Evolutionary conservation across 1,140 invertebrate genomes (phyloP).

Genomic region (Heliconius melpomene): DNA sequence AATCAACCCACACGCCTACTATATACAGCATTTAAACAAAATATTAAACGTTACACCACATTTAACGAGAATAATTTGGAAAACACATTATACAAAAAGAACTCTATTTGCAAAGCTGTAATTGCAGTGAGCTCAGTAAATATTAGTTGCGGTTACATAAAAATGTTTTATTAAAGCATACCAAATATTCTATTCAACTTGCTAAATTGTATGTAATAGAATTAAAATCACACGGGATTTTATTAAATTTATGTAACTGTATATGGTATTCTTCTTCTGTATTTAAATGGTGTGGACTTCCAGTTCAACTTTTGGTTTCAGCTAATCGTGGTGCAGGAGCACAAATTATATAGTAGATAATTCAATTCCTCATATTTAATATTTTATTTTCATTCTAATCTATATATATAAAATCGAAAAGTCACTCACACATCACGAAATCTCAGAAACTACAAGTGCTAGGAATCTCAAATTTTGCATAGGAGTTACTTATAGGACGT

Average conservation of each 20-base stretch:
- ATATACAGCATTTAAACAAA: neutral
- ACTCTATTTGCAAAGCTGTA: neutral
- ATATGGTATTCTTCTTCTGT: neutral
- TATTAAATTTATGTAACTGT: neutral
- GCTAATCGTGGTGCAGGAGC: too few relatives aligned
- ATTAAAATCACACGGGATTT: neutral
- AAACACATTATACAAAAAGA: neutral
- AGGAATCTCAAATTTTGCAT: too few relatives aligned
- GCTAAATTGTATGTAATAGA: conserved; percentile 3
- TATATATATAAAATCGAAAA: too few relatives aligned
- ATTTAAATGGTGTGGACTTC: neutral
- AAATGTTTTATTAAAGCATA: conserved; percentile 8
- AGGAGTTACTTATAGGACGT: too few relatives aligned
- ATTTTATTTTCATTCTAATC: too few relatives aligned
- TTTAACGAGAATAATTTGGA: neutral
- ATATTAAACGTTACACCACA: neutral
- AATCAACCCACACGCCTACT: too few relatives aligned
- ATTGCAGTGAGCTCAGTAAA: conserved; percentile 10
- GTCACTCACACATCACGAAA: too few relatives aligned
- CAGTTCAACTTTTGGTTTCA: too few relatives aligned
- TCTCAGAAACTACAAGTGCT: too few relatives aligned
- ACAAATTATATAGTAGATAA: too few relatives aligned
- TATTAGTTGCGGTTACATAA: conserved; percentile 2
- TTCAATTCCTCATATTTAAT: too few relatives aligned
- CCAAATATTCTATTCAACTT: neutral